Evolutionary conservation across 1,140 invertebrate genomes (phyloP), one percentile per base, ranked within the genome.

Genomic region (Drosophila parabipectinata): DNA sequence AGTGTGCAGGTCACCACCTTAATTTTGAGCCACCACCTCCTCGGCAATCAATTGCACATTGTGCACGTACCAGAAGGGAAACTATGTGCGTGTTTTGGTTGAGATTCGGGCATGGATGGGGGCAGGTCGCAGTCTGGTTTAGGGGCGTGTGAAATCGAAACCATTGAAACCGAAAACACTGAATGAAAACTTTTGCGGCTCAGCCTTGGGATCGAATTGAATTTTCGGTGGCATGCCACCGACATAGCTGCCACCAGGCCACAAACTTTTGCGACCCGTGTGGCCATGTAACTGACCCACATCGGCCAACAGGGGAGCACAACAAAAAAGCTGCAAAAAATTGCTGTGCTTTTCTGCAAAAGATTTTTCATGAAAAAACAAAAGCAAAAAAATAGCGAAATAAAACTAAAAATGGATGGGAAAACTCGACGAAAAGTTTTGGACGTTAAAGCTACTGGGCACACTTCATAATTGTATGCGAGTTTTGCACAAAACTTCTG

Each of bases 101-200:
- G 53, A 21, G 21, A 37, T 71, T 56, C n/a, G 32, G 47, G 12
- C 3, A 28, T 18, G 50, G 14, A 9, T 9, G 9, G 60, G 28
- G n/a, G 34, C 32, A 56, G 55, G 57, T 48, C 47, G 57, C 30
- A 24, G 53, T 24, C 26, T 21, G 55, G 44, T 56, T 84, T 51
- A 58, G 68, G 57, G 62, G 71, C 83, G 83, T 87, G 82, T 75
- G 82, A 87, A 88, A 87, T 82, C 78, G 82, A 85, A 82, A 82
- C 83, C 66, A 82, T 72, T 87, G 66, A 85, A 85, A 85, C 77
- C 74, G 83, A 87, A 87, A 87, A 78, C 83, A 63, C 71, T 67
- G 75, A 76, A 79, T 87, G 82, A 79, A 87, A 79, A 88, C 55
- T 87, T 85, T 68, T 76, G 75, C 32, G 64, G 64, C 55, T 28